Evolutionary conservation across 2,888 invertebrate species (phyloP), one percentile per base, ranked within the genome.

Genomic region (Drosophila flavopinicola): DNA sequence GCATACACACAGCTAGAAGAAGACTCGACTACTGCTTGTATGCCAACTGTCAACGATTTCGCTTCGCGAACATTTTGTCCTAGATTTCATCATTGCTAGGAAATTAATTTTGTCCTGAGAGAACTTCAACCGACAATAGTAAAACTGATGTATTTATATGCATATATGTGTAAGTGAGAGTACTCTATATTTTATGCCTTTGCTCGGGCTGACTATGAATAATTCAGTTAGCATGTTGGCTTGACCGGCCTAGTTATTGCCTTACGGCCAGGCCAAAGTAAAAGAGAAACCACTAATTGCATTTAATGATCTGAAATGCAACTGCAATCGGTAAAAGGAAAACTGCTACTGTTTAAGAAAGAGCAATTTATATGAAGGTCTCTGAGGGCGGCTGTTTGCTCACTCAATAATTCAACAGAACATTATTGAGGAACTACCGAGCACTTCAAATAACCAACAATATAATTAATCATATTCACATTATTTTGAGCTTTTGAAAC

Each of bases 41-140:
- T 53, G 38, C 41, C 59, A 56, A 73, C 82, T 84, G 87, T 85
- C 80, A 80, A 71, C 87, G 78, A 67, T 64, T 80, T 84, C 60
- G 87, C 66, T 86, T 84, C 57, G 76, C 84, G 41, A 71, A 68
- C 76, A 75, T 75, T 79, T 79, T 85, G 83, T 80, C 87, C 87
- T 84, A 79, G 85, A 84, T 80, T 85, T 86, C 61, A 77, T 78
- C 85, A 87, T 87, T 80, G 85, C 87, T 82, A 52, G 87, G 82
- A 85, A 80, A 80, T 80, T 85, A 80, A 80, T 80, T 85, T 82
- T 74, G 73, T 60, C 67, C 56, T 52, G 27, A 70, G 51, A 52
- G 48, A 48, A 51, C 68, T 35, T 52, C 41, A 59, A 13, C 35
- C 11, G 45, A 53, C 56, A 24, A 33, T 7, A 58, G 15, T 25